Percentiles rank a stretch among this genome's conserved stretches.
These are phyloP conservation scores for Potorous gilbertii DNA, from an alignment of 2,797 vertebrate genomes.

Conservation along the genomic window DNA sequence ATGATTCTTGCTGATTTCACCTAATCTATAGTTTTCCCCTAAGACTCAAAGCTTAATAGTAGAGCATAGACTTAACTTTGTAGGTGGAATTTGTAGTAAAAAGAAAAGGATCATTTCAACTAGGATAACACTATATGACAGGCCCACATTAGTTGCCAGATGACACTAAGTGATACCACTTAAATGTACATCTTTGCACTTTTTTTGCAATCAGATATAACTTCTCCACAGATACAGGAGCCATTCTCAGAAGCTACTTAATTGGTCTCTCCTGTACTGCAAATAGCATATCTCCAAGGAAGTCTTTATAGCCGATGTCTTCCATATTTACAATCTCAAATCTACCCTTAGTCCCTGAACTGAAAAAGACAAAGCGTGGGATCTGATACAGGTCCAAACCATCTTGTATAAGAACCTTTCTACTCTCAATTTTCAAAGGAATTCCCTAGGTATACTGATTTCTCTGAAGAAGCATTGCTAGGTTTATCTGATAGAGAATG, in stretches of 20 bases:
- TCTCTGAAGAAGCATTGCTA: not conserved
- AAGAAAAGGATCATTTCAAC: not conserved
- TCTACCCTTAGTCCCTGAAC: slow-evolving; percentile 17
- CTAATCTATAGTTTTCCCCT: not conserved
- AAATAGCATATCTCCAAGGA: slow-evolving; percentile 9
- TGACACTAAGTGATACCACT: not conserved
- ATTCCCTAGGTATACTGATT: not conserved
- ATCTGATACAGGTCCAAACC: not conserved
- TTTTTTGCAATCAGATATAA: not conserved
- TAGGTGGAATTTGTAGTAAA: not conserved
- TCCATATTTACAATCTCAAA: slow-evolving; percentile 8
- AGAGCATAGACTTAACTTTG: not conserved
- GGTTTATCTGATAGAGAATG: not conserved
- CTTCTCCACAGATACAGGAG: not conserved
- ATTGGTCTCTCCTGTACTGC: not conserved
- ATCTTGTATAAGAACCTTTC: not conserved
- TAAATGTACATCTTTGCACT: not conserved
- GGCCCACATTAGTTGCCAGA: not conserved
- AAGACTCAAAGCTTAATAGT: not conserved
- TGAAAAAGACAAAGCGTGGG: not conserved
- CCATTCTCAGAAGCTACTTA: not conserved
- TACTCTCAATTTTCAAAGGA: not conserved
- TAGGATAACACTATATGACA: not conserved
- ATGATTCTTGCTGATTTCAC: not conserved
- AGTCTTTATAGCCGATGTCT: slow-evolving; percentile 6